These are phyloP conservation scores for Scalopus aquaticus DNA, from an alignment of 2,113 vertebrate species.

Conservation along the genomic window DNA sequence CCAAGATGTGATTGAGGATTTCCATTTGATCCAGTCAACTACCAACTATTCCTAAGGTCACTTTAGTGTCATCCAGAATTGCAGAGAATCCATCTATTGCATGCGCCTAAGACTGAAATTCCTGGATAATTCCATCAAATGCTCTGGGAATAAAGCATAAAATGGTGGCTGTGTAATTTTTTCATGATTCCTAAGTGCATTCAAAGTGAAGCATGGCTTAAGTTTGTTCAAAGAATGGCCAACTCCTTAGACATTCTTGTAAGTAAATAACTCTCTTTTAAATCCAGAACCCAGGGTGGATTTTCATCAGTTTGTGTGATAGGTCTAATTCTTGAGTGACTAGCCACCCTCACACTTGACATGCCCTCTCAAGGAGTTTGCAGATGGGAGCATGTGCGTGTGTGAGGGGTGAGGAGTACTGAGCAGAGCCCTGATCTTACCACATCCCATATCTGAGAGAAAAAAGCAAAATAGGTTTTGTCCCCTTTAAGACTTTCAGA, in stretches of 20 bases:
- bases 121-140: background rate
- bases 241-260: background rate
- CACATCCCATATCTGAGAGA: slow-evolving; percentile 36
- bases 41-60: background rate
- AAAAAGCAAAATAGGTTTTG: slow-evolving; percentile 29
- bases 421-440: slow-evolving; percentile 61
- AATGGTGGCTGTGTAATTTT: background rate
- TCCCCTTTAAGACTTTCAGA: slow-evolving; percentile 37
- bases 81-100: background rate
- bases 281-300: background rate
- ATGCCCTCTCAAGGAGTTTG: background rate
- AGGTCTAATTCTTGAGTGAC: no score
- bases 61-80: background rate
- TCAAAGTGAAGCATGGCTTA: background rate
- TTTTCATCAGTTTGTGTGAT: background rate
- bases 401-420: background rate
- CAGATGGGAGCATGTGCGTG: background rate
- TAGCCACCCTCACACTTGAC: rapidly evolving
- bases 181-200: background rate
- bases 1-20: background rate
- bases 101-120: background rate
- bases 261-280: background rate
- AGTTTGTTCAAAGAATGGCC: background rate
- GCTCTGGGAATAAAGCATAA: background rate
- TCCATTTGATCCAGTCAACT: background rate